These are phyloP conservation scores for Heterocephalus glaber DNA, from an alignment of 2,113 vertebrate species.

Conservation along the genomic window DNA sequence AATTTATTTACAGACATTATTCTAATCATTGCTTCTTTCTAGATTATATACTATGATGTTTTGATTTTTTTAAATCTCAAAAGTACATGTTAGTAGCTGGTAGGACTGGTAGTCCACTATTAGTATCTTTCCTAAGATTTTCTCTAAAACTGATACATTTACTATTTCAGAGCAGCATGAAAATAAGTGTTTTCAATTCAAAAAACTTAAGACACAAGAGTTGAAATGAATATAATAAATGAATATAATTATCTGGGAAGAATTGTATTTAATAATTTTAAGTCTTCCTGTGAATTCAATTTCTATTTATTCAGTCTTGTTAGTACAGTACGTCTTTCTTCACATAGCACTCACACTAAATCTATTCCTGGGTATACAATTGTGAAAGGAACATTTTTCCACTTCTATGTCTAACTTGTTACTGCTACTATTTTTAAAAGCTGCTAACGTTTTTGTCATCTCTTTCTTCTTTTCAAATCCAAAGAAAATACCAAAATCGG, in stretches of 20 bases:
- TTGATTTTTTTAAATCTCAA: neutral
- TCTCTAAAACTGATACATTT: neutral
- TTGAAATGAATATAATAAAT: neutral
- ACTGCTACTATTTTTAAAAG: constrained; percentile 45
- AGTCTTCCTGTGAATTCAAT: neutral
- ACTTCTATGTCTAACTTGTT: constrained; percentile 36
- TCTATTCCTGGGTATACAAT: neutral
- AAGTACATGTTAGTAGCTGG: neutral
- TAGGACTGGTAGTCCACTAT: neutral
- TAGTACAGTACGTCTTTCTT: neutral
- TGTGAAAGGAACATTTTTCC: constrained; percentile 20
- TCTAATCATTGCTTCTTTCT: neutral
- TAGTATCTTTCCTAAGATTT: neutral
- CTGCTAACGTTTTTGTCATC: neutral
- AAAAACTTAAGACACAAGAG: neutral
- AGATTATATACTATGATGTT: neutral
- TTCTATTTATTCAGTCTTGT: neutral
- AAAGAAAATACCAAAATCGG: constrained; percentile 37
- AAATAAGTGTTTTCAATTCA: neutral
- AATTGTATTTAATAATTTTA: constrained; percentile 3
- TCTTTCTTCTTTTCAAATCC: constrained; percentile 7
- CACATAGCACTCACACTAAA: neutral
- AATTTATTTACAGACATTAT: neutral
- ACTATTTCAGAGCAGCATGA: neutral
- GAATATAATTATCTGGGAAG: neutral